Evolutionary conservation across 1,140 invertebrate genomes (phyloP).

Genomic region (Achroia grisella): DNA sequence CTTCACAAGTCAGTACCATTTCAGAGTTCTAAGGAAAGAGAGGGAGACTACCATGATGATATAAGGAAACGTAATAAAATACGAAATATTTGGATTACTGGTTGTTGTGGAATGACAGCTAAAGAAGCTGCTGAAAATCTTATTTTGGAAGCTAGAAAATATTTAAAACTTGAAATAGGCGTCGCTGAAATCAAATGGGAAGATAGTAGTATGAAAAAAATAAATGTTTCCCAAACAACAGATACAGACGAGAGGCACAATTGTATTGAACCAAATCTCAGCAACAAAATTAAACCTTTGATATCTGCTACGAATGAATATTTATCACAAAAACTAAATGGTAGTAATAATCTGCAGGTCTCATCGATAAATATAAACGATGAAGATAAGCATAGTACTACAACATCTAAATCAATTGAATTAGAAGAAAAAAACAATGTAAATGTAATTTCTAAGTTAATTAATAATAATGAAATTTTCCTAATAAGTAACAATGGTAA

Average conservation of each 20-base stretch:
- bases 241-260: too few relatives aligned
- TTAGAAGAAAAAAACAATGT: too few relatives aligned
- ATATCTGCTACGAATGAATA: too few relatives aligned
- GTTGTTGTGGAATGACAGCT: conserved; percentile 86
- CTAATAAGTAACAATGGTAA: too few relatives aligned
- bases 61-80: conserved; percentile 79
- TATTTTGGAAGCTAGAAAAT: conserved; percentile 85
- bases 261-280: not conserved
- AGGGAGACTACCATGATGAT: conserved; percentile 81
- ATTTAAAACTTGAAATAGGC: conserved; percentile 79
- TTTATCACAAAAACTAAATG: too few relatives aligned
- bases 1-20: conserved; percentile 88
- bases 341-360: too few relatives aligned
- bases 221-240: not conserved
- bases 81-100: conserved; percentile 87
- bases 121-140: conserved; percentile 87
- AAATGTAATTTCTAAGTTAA: too few relatives aligned
- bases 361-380: too few relatives aligned
- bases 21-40: conserved; percentile 83
- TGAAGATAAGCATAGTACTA: too few relatives aligned
- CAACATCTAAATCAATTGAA: too few relatives aligned
- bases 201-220: conserved; percentile 10
- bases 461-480: too few relatives aligned
- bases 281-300: not conserved
- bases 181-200: conserved; percentile 76